phyloP scores from a whole-genome alignment of 2,113 vertebrate species.

The Antechinus flavipes region DNA sequence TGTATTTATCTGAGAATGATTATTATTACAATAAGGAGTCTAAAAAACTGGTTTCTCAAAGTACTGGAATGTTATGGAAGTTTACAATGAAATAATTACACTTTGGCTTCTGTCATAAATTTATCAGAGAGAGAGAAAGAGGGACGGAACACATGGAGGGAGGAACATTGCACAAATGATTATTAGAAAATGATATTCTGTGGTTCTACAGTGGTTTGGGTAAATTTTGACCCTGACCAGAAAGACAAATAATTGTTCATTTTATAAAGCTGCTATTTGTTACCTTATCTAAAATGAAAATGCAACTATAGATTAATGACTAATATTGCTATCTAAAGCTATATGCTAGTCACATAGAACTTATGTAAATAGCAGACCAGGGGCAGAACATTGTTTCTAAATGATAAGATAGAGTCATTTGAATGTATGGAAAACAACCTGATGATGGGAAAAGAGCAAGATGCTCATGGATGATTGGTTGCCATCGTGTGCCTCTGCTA shows the following conservation, averaged over 20 bases:
- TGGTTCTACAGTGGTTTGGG: background rate
- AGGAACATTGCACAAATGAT: background rate
- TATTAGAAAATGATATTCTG: background rate
- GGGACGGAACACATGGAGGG: no score
- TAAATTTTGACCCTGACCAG: background rate
- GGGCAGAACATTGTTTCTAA: background rate
- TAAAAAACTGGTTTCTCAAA: background rate
- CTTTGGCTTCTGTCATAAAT: background rate
- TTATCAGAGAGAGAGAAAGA: background rate
- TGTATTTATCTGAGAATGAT: background rate
- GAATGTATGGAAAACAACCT: background rate
- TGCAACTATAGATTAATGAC: background rate
- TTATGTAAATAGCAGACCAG: background rate
- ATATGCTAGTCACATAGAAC: background rate
- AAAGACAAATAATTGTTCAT: background rate
- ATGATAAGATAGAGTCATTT: background rate
- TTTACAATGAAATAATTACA: background rate
- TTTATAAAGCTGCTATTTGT: background rate
- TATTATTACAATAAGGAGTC: background rate
- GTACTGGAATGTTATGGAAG: background rate
- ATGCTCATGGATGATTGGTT: background rate
- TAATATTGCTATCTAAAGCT: background rate
- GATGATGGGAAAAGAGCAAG: background rate
- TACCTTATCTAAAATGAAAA: background rate
- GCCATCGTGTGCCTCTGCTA: slow-evolving; percentile 10